phyloP scores from a whole-genome alignment of 2,113 vertebrate genomes.

The Eurystomus gularis region DNA sequence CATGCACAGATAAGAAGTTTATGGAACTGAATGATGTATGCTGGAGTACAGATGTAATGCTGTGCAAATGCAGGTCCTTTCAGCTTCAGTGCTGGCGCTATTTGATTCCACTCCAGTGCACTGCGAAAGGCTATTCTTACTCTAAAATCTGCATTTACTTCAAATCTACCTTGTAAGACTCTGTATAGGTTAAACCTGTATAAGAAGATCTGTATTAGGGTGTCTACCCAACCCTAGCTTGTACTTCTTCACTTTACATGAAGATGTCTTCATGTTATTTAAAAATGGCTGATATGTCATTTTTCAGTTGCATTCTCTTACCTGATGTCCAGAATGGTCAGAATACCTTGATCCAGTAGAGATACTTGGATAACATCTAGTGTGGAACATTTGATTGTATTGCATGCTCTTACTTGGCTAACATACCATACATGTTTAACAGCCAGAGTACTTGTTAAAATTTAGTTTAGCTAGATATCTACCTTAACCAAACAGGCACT shows the following conservation, averaged over 20 bases:
- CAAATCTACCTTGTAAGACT: not conserved
- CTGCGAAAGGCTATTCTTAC: not conserved
- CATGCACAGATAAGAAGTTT: not conserved
- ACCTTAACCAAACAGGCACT: not conserved
- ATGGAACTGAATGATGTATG: not conserved
- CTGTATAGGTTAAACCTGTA: not conserved
- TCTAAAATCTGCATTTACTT: not conserved
- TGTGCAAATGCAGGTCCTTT: not conserved
- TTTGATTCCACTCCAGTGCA: not conserved
- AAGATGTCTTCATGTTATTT: not conserved
- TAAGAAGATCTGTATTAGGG: not conserved
- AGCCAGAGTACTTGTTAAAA: not conserved
- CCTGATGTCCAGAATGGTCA: not conserved
- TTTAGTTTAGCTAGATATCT: not conserved
- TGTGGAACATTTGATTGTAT: not conserved
- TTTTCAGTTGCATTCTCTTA: not conserved
- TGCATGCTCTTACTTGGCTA: not conserved
- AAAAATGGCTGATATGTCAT: not conserved
- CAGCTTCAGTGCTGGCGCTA: not conserved
- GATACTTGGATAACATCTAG: not conserved
- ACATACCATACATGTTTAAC: not conserved
- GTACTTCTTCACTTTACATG: not conserved
- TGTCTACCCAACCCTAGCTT: not conserved
- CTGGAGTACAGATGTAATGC: not conserved
- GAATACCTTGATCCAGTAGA: not conserved